phyloP scores from a whole-genome alignment of 2,888 invertebrate species.

The Drosophila algonquin region DNA sequence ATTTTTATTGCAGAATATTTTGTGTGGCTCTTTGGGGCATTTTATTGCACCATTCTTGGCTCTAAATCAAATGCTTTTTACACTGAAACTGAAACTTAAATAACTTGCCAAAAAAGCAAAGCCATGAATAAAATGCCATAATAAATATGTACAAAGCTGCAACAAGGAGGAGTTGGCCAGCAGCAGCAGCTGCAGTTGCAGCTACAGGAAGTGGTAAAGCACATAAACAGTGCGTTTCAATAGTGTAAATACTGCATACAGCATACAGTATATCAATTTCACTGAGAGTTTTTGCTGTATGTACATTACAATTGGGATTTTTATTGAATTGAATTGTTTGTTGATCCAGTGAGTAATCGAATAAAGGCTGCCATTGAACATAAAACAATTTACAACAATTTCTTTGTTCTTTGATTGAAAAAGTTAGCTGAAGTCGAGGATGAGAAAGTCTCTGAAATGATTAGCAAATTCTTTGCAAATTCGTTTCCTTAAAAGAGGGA shows the following conservation, averaged over 20 bases:
- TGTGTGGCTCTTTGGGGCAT: slow-evolving; percentile 20
- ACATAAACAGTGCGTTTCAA: slow-evolving; percentile 14
- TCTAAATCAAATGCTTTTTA: slow-evolving; percentile 46
- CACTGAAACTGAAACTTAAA: slow-evolving; percentile 6
- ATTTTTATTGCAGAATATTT: slow-evolving; percentile 26
- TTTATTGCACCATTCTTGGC: slow-evolving; percentile 37
- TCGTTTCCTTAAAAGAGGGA: too few species aligned
- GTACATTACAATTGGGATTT: too few species aligned
- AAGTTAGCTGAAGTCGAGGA: too few species aligned
- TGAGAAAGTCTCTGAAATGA: background rate
- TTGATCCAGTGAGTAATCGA: too few species aligned
- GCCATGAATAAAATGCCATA: slow-evolving; percentile 8
- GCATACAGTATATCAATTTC: too few species aligned
- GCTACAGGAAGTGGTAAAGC: slow-evolving; percentile 12
- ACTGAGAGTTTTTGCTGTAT: too few species aligned
- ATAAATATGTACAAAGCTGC: slow-evolving; percentile 5
- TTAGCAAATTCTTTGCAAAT: background rate
- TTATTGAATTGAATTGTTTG: background rate
- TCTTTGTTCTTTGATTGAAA: background rate
- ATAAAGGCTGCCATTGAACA: too few species aligned
- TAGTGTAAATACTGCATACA: background rate
- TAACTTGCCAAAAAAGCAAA: slow-evolving; percentile 12
- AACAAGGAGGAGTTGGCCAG: background rate
- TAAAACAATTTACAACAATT: background rate
- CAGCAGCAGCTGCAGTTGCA: background rate